phyloP scores from a whole-genome alignment of 2,113 vertebrate species.

The pig (Sus scrofa) region T2T-Sscrofa CM000824.6:99498501-99499000 shows the following conservation, averaged over 20 bases:
- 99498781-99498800: background rate
- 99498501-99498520: background rate
- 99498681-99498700: background rate
- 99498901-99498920: background rate
- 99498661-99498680: background rate
- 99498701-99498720: background rate
- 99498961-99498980: background rate
- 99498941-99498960: background rate
- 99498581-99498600: background rate
- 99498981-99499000: slow-evolving; percentile 35
- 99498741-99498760: background rate
- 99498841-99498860: background rate
- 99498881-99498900: slow-evolving; percentile 24
- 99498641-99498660: background rate
- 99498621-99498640: background rate
- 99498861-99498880: background rate
- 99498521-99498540: background rate
- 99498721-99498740: background rate
- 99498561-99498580: background rate
- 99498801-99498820: background rate
- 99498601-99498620: background rate
- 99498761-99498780: background rate
- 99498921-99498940: background rate
- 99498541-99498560: background rate
- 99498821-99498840: background rate